Evolutionary conservation across 2,888 invertebrate species (phyloP).

Genomic region (Opisthograptis luteolata): DNA sequence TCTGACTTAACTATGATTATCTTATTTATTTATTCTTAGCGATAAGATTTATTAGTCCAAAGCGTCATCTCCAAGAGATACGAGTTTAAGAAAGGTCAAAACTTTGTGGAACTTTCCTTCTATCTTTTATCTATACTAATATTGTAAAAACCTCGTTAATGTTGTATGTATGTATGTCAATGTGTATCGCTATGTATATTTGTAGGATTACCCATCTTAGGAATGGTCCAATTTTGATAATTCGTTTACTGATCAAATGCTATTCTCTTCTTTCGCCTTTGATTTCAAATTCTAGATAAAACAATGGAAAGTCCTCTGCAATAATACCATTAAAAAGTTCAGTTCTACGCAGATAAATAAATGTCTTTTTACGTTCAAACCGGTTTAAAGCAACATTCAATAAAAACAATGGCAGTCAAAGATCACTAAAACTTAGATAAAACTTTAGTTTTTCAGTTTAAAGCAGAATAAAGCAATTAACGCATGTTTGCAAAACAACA

Average conservation of each 20-base stretch:
- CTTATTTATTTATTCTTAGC: constrained; percentile 2
- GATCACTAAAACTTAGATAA: constrained; percentile 6
- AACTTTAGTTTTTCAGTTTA: constrained; percentile 1
- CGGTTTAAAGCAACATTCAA: constrained; percentile 4
- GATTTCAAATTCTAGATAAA: too few relatives aligned
- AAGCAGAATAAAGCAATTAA: constrained; percentile 7
- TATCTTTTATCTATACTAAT: too few relatives aligned
- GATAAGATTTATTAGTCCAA: background rate
- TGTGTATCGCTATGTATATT: too few relatives aligned
- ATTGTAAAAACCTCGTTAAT: too few relatives aligned
- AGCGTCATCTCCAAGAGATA: background rate
- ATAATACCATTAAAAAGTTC: too few relatives aligned
- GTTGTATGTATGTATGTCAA: too few relatives aligned
- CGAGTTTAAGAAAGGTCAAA: background rate
- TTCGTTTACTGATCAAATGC: too few relatives aligned
- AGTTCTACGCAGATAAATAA: background rate
- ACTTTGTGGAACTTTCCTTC: background rate
- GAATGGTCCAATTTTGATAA: too few relatives aligned
- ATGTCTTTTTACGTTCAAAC: constrained; percentile 2
- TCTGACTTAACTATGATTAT: background rate
- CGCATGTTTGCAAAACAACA: constrained; percentile 8
- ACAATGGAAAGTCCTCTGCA: too few relatives aligned
- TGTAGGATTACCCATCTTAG: too few relatives aligned
- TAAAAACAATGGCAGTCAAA: constrained; percentile 11
- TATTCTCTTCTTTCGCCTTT: too few relatives aligned